Evolutionary conservation across 2,797 vertebrate species (phyloP), one percentile per base, ranked within the genome.

Genomic region (Coluber constrictor): DNA sequence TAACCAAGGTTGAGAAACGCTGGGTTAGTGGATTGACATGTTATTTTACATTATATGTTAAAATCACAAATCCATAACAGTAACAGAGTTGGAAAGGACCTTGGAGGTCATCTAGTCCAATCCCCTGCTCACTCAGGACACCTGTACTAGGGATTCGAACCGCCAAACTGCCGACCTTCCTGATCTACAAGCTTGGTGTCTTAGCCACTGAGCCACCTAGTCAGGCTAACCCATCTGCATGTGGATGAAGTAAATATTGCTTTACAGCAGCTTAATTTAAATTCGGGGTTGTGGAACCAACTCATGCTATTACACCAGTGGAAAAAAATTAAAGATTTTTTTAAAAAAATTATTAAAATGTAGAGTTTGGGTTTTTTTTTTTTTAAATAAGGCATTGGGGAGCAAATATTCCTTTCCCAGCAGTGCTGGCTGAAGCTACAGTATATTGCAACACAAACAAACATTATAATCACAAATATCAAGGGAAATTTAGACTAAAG

Each of bases 401-500:
- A n/a, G 5, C 6, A 87, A 92, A 95, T 94, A 74, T 57, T 92
- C 95, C 54, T 91, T 94, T 96, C 90, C 96, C 93, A 96, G 29
- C 32, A 87, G 12, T 25, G 89, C 89, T 94, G 94, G 25, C 90
- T 0, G 0, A 96, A 59, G 89, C 92, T 94, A 94, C 87, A 94
- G 32, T 92, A 93, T 93, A 92, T 92, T 95, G 94, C 94, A 94
- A 88, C 87, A 89, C 91, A 96, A 95, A 93, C 87, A 96, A 97
- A 94, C 93, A 93, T 27, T 89, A 88, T 91, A 94, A 95, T 96
- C 93, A 93, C 66, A 96, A 97, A 96, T 92, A 94, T 92, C 92
- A 95, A 90, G 96, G 94, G 94, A 96, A 97, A 95, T 94, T 90
- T 92, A 96, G 37, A 43, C 70, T 94, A 94, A 95, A 95, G 95